phyloP scores from a whole-genome alignment of 2,888 invertebrate species.

The Zeuzera pyrina region DNA sequence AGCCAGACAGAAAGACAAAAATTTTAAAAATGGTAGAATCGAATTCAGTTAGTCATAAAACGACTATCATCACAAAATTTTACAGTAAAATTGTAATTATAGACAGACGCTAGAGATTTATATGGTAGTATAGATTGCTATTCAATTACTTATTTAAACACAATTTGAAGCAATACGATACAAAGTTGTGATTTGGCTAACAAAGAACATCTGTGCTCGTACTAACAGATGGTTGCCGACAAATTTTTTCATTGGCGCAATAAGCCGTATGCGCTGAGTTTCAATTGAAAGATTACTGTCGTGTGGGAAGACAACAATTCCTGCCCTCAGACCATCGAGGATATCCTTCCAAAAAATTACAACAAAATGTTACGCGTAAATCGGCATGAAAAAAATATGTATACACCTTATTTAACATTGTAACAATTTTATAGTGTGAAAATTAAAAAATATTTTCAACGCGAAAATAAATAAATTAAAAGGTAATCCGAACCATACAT shows the following conservation, averaged over 20 bases:
- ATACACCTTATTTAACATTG: not conserved
- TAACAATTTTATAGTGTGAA: not conserved
- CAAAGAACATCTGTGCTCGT: too few relatives aligned
- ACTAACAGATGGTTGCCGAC: conserved; percentile 30
- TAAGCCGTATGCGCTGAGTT: conserved; percentile 50
- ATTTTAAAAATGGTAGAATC: too few relatives aligned
- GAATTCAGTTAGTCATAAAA: too few relatives aligned
- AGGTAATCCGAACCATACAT: conserved; percentile 28
- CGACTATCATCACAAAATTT: too few relatives aligned
- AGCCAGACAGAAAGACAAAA: too few relatives aligned
- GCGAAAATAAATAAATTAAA: conserved; percentile 21
- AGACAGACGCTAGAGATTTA: too few relatives aligned
- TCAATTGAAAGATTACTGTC: conserved; percentile 66
- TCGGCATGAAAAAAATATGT: conserved; percentile 9
- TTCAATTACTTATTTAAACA: too few relatives aligned
- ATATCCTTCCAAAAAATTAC: conserved; percentile 70
- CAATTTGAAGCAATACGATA: too few relatives aligned
- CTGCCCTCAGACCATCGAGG: conserved; percentile 55
- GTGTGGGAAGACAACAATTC: conserved; percentile 63
- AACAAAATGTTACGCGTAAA: conserved; percentile 30
- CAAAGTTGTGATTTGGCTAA: too few relatives aligned
- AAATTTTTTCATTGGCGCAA: conserved; percentile 70
- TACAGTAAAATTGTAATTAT: too few relatives aligned
- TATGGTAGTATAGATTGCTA: too few relatives aligned
- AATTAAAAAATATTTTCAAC: not conserved